Evolutionary conservation across 2,113 vertebrate species (phyloP).

Genomic region (Falco punctatus): DNA sequence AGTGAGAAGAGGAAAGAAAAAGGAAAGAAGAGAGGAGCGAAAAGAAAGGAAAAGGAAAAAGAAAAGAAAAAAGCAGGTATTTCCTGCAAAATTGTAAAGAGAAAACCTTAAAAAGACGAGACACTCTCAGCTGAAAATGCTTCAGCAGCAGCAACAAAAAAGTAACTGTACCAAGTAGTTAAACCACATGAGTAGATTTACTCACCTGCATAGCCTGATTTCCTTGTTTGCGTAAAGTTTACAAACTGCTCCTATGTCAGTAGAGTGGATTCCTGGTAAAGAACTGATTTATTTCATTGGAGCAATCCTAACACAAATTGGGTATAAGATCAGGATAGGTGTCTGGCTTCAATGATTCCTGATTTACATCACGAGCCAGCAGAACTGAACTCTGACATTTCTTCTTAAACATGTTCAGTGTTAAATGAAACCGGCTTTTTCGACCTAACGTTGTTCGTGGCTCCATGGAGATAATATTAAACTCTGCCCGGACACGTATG

Average conservation of each 20-base stretch:
- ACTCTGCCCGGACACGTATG: not conserved
- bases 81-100: not conserved
- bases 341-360: not conserved
- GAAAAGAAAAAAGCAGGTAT: no score
- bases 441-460: not conserved
- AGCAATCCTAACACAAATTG: not conserved
- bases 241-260: conserved; percentile 1
- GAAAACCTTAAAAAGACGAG: not conserved
- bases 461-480: not conserved
- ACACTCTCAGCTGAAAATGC: not conserved
- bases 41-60: no score
- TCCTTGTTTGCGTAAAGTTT: not conserved
- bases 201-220: conserved; percentile 30
- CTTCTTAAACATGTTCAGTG: not conserved
- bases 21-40: accelerated
- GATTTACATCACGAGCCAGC: not conserved
- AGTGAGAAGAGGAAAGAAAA: no score
- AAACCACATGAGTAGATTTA: not conserved
- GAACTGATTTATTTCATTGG: conserved; percentile 16
- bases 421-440: not conserved
- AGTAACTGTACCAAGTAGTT: not conserved
- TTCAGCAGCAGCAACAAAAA: not conserved
- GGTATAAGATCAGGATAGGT: conserved; percentile 13
- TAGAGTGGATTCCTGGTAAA: not conserved
- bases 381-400: conserved; percentile 49